Evolutionary conservation across 2,113 vertebrate species (phyloP).

Genomic region (Hyla sarda): DNA sequence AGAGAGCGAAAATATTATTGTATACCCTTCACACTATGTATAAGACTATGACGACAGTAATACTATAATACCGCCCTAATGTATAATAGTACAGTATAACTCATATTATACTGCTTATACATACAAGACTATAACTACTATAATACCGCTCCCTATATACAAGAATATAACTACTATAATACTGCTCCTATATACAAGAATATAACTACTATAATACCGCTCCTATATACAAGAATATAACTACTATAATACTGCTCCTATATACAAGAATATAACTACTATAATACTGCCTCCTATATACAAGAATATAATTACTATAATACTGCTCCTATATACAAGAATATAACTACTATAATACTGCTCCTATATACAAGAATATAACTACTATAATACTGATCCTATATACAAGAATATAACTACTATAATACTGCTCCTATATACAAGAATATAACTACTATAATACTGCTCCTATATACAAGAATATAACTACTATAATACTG

Average conservation of each 20-base stretch:
- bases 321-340: not conserved
- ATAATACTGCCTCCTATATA: not conserved
- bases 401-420: not conserved
- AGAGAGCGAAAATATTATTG: no score
- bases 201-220: not conserved
- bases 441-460: not conserved
- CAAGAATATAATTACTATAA: no score
- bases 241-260: constrained; percentile 3
- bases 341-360: constrained; percentile 3
- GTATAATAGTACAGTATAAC: no score
- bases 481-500: not conserved
- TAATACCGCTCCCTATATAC: no score
- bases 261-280: not conserved
- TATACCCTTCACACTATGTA: no score
- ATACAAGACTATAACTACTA: no score
- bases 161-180: no score
- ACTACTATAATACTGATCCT: not conserved
- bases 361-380: not conserved
- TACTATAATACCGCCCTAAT: no score
- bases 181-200: no score
- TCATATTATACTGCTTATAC: no score
- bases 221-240: not conserved
- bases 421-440: not conserved
- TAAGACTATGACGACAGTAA: no score
- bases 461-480: not conserved